A percentile compares a stretch with the other conserved stretches of the same genome.
Evolutionary conservation across 2,797 vertebrate species (phyloP).

Genomic region (Atherinosoma microstoma): DNA sequence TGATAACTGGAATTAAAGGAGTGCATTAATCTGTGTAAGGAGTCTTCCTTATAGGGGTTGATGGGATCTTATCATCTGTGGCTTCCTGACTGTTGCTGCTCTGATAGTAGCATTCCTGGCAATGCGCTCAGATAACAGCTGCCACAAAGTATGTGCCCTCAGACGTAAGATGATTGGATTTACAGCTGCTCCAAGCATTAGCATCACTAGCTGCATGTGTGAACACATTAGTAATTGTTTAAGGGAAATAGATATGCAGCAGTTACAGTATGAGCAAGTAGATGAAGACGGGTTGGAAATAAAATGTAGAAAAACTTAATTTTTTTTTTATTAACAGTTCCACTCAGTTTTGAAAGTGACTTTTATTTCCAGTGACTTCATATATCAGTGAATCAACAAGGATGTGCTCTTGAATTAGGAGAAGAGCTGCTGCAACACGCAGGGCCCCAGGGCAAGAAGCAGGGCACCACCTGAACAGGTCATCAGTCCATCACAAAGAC

Average conservation of each 20-base stretch:
- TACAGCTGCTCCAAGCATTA: slow-evolving; percentile 27
- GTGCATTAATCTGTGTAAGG: slow-evolving; percentile 34
- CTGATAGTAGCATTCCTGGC: slow-evolving; percentile 55
- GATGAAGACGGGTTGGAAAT: slow-evolving; percentile 18
- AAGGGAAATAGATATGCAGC: background rate
- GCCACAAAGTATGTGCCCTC: slow-evolving; percentile 33
- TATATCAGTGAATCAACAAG: background rate
- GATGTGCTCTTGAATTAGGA: background rate
- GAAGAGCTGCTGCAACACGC: background rate
- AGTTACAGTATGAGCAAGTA: slow-evolving; percentile 1
- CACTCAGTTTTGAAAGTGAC: background rate
- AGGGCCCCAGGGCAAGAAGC: too few relatives aligned
- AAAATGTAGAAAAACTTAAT: slow-evolving; percentile 18
- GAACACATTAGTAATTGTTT: slow-evolving; percentile 27
- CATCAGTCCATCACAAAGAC: too few relatives aligned
- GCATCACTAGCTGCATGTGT: slow-evolving; percentile 27
- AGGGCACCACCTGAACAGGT: too few relatives aligned
- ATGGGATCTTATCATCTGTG: slow-evolving; percentile 68
- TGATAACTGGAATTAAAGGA: slow-evolving; percentile 45
- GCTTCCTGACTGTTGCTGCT: slow-evolving; percentile 63
- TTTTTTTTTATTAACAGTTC: background rate
- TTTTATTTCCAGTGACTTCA: slow-evolving; percentile 5
- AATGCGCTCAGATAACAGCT: slow-evolving; percentile 57
- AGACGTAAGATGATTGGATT: slow-evolving; percentile 24
- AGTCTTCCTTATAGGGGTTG: slow-evolving; percentile 45